Percentiles rank a stretch among this genome's conserved stretches.
Conservation (phyloP, 1,140 invertebrate genomes). For the Wiebesia pumilae region DNA sequence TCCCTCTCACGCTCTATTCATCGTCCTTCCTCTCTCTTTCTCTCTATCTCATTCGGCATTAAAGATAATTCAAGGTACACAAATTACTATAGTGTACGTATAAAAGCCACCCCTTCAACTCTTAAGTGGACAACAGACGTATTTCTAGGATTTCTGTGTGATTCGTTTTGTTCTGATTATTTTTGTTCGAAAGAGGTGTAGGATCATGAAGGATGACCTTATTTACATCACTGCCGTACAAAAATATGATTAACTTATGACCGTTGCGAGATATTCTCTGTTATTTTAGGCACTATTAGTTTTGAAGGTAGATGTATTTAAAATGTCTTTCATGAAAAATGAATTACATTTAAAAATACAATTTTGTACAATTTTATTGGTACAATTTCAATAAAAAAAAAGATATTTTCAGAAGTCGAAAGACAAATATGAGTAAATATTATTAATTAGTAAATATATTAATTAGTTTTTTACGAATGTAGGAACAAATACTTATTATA, state of each 20-base stretch:
- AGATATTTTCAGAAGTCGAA: no score
- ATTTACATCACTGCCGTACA: not conserved
- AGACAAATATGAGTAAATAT: no score
- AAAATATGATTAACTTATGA: not conserved
- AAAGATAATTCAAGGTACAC: constrained; percentile 43
- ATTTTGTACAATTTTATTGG: no score
- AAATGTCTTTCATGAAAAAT: no score
- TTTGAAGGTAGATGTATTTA: no score
- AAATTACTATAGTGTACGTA: constrained; percentile 30
- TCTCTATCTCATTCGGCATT: not conserved
- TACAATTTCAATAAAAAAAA: no score
- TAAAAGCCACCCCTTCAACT: constrained; percentile 29
- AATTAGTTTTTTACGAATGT: no score
- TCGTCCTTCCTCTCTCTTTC: not conserved
- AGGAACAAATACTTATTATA: no score
- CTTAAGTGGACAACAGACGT: not conserved
- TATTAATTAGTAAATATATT: no score
- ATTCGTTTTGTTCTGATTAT: constrained; percentile 6
- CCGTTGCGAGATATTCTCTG: not conserved
- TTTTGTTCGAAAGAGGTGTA: not conserved
- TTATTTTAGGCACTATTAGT: not conserved
- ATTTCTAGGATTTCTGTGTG: not conserved
- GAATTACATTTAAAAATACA: no score
- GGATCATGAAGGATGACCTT: not conserved
- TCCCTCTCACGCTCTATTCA: no score